These are phyloP conservation scores for Chaetophractus vellerosus DNA, from an alignment of 2,797 vertebrate genomes.

Conservation along the genomic window DNA sequence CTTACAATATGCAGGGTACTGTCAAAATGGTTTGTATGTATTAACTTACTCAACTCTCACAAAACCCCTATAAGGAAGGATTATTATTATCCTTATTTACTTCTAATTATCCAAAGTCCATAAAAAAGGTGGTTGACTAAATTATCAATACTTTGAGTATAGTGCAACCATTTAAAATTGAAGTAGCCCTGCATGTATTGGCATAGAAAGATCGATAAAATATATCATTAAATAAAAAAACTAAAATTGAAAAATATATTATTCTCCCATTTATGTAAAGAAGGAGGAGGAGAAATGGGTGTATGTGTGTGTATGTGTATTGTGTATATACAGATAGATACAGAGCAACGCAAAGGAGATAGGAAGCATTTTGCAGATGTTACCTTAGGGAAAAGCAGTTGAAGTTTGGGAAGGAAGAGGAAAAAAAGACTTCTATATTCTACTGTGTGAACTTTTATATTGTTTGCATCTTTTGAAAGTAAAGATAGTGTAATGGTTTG, in stretches of 20 bases:
- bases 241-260: constrained; percentile 14
- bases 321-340: background rate
- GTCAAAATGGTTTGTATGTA: background rate
- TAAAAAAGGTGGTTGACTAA: background rate
- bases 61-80: background rate
- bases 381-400: background rate
- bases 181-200: background rate
- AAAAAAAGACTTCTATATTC: constrained; percentile 28
- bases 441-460: constrained; percentile 4
- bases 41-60: background rate
- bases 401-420: background rate
- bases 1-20: background rate
- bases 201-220: background rate
- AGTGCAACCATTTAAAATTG: background rate
- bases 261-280: background rate
- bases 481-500: too few relatives aligned
- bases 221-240: background rate
- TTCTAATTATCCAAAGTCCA: constrained; percentile 44
- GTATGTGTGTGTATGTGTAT: background rate
- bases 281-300: too few relatives aligned
- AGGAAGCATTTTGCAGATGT: background rate
- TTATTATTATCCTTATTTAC: background rate
- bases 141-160: background rate
- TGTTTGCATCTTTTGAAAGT: constrained; percentile 54
- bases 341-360: background rate